Evolutionary conservation across 1,140 invertebrate species (phyloP), one percentile per base, ranked within the genome.

Genomic region (Cyclina sinensis): DNA sequence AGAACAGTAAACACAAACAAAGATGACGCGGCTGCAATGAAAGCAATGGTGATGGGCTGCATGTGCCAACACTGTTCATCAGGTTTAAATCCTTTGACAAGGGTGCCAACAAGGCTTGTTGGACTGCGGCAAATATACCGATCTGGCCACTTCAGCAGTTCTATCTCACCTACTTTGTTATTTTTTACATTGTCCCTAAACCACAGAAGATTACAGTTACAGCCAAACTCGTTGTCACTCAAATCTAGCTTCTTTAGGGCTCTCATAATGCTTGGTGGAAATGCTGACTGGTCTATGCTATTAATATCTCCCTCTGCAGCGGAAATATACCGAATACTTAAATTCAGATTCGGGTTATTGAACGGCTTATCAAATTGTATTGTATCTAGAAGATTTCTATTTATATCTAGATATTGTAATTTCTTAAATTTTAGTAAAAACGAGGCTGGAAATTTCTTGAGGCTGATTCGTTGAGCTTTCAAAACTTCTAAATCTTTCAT

Each of bases 1-100:
- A 70, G 35, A 68, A 83, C 62, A 9, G 46, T 24, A 43, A 46
- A 62, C 21, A 83, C 37, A 51, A 70, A 46, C n/a, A 68, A 39
- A 9, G 65, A 68, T 21, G 24, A 68, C 7, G 32, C 81, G 16
- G n/a, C 35, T 16, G 57, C 46, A 32, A 83, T 70, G n/a, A 54
- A 83, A 30, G n/a, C 81, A 46, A 62, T 21, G 14, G 43, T 21
- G 4, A 68, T 21, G 3, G 81, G 81, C 5, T 43, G 43, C n/a
- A 57, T 32, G n/a, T 32, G 37, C n/a, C 9, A 12, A 32, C 81
- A 83, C 12, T 46, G 24, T 1, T 43, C 59, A 7, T 39, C 65
- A 0, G 81, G 57, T 4, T 46, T 21, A 48, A 37, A 83, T 16
- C 39, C 43, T n/a, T 32, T 43, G 12, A 83, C 27, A 21, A 24